These are phyloP conservation scores for Odontesthes bonariensis DNA, from an alignment of 2,113 vertebrate species.

Conservation along the genomic window DNA sequence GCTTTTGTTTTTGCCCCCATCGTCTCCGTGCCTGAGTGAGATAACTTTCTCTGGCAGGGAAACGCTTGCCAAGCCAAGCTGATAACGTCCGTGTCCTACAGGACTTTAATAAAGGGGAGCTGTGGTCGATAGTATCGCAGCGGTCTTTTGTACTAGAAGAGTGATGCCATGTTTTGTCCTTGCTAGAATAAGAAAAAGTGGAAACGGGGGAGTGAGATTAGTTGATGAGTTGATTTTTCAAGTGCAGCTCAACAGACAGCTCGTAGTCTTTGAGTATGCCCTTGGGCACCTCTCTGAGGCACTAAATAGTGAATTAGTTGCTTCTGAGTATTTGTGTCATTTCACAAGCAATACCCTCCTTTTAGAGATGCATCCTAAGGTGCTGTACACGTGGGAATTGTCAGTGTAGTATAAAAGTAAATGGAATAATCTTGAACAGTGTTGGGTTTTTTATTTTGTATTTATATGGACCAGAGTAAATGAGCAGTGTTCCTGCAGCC, in stretches of 20 bases:
- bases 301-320: neutral
- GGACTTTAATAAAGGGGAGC: constrained; percentile 57
- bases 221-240: constrained; percentile 12
- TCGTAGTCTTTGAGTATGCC: neutral
- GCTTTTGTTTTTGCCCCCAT: constrained; percentile 8
- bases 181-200: constrained; percentile 22
- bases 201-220: neutral
- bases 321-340: constrained; percentile 1
- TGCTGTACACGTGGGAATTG: neutral
- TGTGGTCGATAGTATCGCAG: constrained; percentile 44
- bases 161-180: constrained; percentile 53
- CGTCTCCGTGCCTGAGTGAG: constrained; percentile 24
- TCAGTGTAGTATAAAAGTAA: neutral
- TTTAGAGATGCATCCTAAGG: neutral
- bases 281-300: neutral
- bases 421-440: constrained; percentile 9
- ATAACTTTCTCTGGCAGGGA: constrained; percentile 47
- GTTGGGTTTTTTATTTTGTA: neutral
- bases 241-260: constrained; percentile 3
- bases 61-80: constrained; percentile 52
- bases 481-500: constrained; percentile 22
- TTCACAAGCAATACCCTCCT: neutral
- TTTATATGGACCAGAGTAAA: constrained; percentile 46
- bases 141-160: constrained; percentile 40
- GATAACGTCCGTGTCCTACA: constrained; percentile 59